These are phyloP conservation scores for Melanophora roralis DNA, from an alignment of 2,888 invertebrate species.

Conservation along the genomic window DNA sequence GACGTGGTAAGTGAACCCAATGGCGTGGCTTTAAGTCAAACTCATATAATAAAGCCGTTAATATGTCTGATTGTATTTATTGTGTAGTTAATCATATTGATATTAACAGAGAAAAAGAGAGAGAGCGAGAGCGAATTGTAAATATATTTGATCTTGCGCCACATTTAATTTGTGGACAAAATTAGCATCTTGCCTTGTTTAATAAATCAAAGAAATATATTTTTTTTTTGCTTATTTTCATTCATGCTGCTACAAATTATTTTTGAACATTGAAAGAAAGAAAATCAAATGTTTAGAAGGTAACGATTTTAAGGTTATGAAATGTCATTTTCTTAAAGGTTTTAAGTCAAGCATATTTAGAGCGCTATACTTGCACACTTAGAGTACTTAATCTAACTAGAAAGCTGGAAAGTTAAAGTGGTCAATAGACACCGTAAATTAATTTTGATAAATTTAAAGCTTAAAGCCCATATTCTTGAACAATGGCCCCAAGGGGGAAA, in stretches of 20 bases:
- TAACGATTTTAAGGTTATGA: too few relatives aligned
- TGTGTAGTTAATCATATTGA: background rate
- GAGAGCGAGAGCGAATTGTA: slow-evolving; percentile 1
- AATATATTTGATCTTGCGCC: background rate
- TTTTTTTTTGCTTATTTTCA: background rate
- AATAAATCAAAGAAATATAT: background rate
- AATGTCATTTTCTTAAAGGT: too few relatives aligned
- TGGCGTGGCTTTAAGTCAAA: slow-evolving; percentile 6
- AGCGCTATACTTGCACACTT: too few relatives aligned
- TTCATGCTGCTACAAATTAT: background rate
- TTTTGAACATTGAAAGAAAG: background rate
- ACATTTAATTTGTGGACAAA: slow-evolving; percentile 7
- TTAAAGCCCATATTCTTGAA: too few relatives aligned
- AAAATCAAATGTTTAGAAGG: background rate
- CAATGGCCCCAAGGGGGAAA: too few relatives aligned
- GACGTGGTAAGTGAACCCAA: slow-evolving; percentile 20
- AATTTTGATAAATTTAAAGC: too few relatives aligned
- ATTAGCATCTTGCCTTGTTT: background rate
- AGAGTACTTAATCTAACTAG: too few relatives aligned
- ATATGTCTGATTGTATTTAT: background rate
- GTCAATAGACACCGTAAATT: too few relatives aligned
- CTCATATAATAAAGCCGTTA: slow-evolving; percentile 25
- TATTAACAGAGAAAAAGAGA: background rate
- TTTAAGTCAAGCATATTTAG: too few relatives aligned
- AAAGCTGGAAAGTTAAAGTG: too few relatives aligned